These are phyloP conservation scores for Rallus limicola DNA, from an alignment of 2,113 vertebrate genomes.

Conservation along the genomic window DNA sequence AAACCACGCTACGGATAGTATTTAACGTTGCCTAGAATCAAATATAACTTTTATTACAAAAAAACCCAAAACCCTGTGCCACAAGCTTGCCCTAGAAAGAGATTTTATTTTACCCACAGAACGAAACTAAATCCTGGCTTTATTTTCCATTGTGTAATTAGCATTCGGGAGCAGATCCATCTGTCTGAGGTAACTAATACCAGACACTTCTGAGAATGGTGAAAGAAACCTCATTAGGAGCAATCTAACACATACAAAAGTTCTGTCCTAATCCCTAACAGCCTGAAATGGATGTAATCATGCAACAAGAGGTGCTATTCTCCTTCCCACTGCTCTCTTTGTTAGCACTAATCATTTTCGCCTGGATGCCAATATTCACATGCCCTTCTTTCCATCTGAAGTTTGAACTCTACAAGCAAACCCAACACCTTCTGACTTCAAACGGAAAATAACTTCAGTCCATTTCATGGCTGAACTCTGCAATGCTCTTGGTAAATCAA, in stretches of 20 bases:
- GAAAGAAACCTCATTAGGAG: constrained; percentile 21
- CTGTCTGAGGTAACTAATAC: background rate
- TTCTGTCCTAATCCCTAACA: constrained; percentile 5
- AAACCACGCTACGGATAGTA: constrained; percentile 87
- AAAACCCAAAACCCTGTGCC: background rate
- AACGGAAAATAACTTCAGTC: background rate
- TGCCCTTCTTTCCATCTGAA: background rate
- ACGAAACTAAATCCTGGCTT: background rate
- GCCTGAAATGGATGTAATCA: background rate
- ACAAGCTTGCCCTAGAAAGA: background rate
- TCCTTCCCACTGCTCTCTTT: constrained; percentile 13
- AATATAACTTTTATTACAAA: constrained; percentile 48
- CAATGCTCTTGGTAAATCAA: background rate
- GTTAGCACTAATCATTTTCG: constrained; percentile 2
- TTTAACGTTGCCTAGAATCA: constrained; percentile 85
- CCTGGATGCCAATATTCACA: background rate
- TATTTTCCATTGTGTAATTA: background rate
- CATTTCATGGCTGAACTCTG: background rate
- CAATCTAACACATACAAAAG: background rate
- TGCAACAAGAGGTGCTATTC: background rate
- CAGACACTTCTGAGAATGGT: background rate
- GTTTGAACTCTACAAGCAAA: background rate
- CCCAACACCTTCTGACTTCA: background rate
- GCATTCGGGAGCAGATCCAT: background rate
- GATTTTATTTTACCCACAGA: background rate